Evolutionary conservation across 2,888 invertebrate species (phyloP).

Genomic region (Meteorus colon): DNA sequence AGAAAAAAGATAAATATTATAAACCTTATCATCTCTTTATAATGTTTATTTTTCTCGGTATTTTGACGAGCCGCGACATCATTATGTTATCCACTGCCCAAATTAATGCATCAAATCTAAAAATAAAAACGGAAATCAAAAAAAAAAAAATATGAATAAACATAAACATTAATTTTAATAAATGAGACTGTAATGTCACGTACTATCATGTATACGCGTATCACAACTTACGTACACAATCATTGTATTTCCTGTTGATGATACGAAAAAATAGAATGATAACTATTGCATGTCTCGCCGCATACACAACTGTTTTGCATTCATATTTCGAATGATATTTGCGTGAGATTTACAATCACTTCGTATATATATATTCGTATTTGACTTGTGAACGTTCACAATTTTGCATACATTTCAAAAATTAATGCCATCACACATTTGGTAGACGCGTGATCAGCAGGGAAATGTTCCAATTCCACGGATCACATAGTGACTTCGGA

Average conservation of each 20-base stretch:
- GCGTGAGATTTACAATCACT: neutral
- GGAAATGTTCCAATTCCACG: constrained; percentile 8
- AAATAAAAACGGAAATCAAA: neutral
- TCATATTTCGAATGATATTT: no score
- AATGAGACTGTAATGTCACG: neutral
- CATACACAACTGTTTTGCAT: no score
- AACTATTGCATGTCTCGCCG: neutral
- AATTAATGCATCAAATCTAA: neutral
- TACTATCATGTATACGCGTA: neutral
- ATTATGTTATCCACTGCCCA: neutral
- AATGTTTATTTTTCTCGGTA: neutral
- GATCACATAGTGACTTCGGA: constrained; percentile 5
- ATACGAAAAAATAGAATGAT: neutral
- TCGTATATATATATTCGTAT: neutral
- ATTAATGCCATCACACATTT: neutral
- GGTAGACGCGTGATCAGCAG: neutral
- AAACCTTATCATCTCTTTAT: neutral
- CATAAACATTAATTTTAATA: neutral
- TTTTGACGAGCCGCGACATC: neutral
- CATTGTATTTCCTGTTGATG: neutral
- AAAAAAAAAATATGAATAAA: neutral
- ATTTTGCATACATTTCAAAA: neutral
- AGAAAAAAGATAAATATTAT: neutral
- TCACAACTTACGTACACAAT: constrained; percentile 3
- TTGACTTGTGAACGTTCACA: neutral